Evolutionary conservation across 2,797 vertebrate species (phyloP).

Genomic region (Acanthurus tractus): DNA sequence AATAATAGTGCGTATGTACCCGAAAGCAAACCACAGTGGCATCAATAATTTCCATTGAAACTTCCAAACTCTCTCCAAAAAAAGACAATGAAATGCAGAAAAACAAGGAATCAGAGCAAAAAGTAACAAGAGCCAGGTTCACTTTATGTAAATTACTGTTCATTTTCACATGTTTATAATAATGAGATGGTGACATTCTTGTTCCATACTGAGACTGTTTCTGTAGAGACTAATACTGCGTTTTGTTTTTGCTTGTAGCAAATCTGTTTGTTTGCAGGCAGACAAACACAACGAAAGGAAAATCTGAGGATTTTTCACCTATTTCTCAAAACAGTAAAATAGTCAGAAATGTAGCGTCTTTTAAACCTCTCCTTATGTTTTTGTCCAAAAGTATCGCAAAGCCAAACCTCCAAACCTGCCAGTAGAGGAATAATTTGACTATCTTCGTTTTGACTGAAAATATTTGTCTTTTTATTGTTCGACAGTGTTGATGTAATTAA

Average conservation of each 20-base stretch:
- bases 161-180: conserved; percentile 8
- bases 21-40: conserved; percentile 61
- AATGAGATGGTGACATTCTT: not conserved
- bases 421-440: not conserved
- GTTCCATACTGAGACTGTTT: not conserved
- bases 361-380: not conserved
- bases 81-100: conserved; percentile 3
- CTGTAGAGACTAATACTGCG: not conserved
- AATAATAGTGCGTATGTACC: conserved; percentile 54
- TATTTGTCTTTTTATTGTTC: not conserved
- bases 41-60: conserved; percentile 58
- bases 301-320: not conserved
- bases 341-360: not conserved
- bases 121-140: conserved; percentile 1
- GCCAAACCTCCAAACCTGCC: not conserved
- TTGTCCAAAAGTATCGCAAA: not conserved
- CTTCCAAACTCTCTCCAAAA: conserved; percentile 4
- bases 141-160: conserved; percentile 24
- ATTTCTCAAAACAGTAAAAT: not conserved
- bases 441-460: not conserved
- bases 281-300: not conserved
- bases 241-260: not conserved
- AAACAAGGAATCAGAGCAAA: not conserved
- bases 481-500: not conserved
- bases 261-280: not conserved